Evolutionary conservation across 1,140 invertebrate species (phyloP).

Genomic region (Lysiphlebus fabarum): DNA sequence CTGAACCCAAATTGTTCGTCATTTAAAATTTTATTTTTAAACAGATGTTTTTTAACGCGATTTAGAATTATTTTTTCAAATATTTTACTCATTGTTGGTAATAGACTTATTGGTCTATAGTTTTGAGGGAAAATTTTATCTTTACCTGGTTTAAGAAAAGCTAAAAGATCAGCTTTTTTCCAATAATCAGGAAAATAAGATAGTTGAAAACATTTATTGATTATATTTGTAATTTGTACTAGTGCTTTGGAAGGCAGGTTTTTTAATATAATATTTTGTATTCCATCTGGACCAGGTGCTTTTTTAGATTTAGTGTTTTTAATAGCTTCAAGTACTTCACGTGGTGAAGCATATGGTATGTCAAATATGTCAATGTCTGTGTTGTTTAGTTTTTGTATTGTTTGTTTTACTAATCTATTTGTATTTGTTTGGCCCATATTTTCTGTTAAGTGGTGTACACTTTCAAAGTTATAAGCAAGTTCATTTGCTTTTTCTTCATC

Average conservation of each 20-base stretch:
- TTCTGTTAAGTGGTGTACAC: constrained; percentile 22
- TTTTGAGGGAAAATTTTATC: constrained; percentile 23
- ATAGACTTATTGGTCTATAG: constrained; percentile 44
- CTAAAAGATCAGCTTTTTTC: constrained; percentile 31
- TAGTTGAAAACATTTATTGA: constrained; percentile 30
- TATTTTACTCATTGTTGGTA: constrained; percentile 36
- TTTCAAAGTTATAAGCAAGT: constrained; percentile 21
- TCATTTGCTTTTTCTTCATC: constrained; percentile 23
- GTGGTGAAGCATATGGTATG: not conserved
- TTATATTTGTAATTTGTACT: constrained; percentile 34
- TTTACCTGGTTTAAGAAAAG: constrained; percentile 41
- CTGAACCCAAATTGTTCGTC: constrained; percentile 41
- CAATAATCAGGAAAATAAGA: constrained; percentile 33
- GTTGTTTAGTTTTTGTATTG: not conserved
- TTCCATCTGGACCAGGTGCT: constrained; percentile 37
- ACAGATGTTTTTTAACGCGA: constrained; percentile 26
- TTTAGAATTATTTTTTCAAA: constrained; percentile 36
- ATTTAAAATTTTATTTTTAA: constrained; percentile 17
- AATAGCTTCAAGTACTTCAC: constrained; percentile 25
- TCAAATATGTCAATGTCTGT: not conserved
- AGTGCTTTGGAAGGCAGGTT: constrained; percentile 36
- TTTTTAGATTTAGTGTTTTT: constrained; percentile 31
- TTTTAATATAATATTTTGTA: constrained; percentile 39
- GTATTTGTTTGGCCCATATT: constrained; percentile 8
- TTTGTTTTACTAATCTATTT: too few relatives aligned